phyloP scores from a whole-genome alignment of 2,888 invertebrate species.

The Petrolisthes manimaculis region DNA sequence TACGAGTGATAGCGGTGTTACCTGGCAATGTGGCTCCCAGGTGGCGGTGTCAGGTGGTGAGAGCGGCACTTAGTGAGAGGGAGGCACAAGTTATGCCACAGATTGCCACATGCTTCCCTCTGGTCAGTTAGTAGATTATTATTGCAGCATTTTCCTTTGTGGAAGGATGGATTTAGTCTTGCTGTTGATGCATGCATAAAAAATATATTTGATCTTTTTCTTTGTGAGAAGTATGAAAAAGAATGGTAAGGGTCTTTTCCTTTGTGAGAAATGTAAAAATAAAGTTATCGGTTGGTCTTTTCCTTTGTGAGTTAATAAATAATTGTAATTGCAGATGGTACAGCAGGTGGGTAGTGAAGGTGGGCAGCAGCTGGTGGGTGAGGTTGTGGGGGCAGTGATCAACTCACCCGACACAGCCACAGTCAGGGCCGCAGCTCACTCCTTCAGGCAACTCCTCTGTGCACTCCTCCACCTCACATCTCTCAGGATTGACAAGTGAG shows the following conservation, averaged over 20 bases:
- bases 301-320: too few species aligned
- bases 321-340: slow-evolving; percentile 31
- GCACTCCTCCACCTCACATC: slow-evolving; percentile 44
- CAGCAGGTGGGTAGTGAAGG: slow-evolving; percentile 41
- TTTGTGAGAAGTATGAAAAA: neutral
- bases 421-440: slow-evolving; percentile 35
- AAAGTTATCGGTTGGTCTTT: neutral
- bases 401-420: slow-evolving; percentile 26
- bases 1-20: slow-evolving; percentile 31
- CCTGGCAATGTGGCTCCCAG: slow-evolving; percentile 40
- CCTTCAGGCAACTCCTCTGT: slow-evolving; percentile 52
- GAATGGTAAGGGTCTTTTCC: neutral
- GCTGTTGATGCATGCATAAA: neutral
- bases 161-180: neutral
- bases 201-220: neutral
- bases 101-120: slow-evolving; percentile 47
- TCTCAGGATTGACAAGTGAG: slow-evolving; percentile 28
- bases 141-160: neutral
- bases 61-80: slow-evolving; percentile 31
- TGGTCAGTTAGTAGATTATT: slow-evolving; percentile 31
- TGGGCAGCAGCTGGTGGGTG: slow-evolving; percentile 50
- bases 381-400: slow-evolving; percentile 44
- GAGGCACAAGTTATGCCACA: slow-evolving; percentile 28
- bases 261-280: neutral
- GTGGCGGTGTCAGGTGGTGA: slow-evolving; percentile 53